Evolutionary conservation across 1,140 invertebrate genomes (phyloP).

Genomic region (Cherax quadricarinatus): DNA sequence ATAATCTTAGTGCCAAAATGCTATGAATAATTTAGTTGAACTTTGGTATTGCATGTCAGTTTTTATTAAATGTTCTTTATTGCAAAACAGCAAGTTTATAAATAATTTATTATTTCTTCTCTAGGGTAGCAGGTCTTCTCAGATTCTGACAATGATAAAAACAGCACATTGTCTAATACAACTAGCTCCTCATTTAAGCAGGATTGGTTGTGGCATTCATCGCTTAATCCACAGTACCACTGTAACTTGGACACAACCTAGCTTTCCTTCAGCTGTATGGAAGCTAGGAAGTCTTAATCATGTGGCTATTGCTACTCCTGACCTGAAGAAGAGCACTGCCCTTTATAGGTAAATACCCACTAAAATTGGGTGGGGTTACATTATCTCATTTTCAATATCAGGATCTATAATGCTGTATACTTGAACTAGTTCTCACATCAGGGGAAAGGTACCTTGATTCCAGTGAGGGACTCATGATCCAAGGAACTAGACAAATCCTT

Average conservation of each 20-base stretch:
- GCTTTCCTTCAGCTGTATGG: constrained; percentile 74
- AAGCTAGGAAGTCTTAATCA: constrained; percentile 81
- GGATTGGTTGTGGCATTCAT: background rate
- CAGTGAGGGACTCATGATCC: no score
- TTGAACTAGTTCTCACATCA: background rate
- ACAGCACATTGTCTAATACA: background rate
- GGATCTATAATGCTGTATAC: background rate
- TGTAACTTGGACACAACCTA: background rate
- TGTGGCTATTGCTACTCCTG: constrained; percentile 81
- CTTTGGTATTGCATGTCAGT: background rate
- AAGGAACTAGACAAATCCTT: no score
- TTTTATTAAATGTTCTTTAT: background rate
- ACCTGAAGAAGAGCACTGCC: constrained; percentile 79
- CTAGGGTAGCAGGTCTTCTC: background rate
- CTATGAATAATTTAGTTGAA: background rate
- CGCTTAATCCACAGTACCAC: constrained; percentile 29
- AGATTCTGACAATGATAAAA: constrained; percentile 12
- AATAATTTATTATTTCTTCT: background rate
- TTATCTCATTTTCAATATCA: background rate
- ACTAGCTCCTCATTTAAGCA: background rate
- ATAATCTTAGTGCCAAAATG: background rate
- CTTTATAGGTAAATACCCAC: constrained; percentile 78
- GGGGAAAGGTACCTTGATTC: background rate
- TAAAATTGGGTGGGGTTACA: background rate
- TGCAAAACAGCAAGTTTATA: background rate